Percentiles rank a stretch among this genome's conserved stretches.
Evolutionary conservation across 2,797 vertebrate genomes (phyloP).

Genomic region (Xyrichtys novacula): DNA sequence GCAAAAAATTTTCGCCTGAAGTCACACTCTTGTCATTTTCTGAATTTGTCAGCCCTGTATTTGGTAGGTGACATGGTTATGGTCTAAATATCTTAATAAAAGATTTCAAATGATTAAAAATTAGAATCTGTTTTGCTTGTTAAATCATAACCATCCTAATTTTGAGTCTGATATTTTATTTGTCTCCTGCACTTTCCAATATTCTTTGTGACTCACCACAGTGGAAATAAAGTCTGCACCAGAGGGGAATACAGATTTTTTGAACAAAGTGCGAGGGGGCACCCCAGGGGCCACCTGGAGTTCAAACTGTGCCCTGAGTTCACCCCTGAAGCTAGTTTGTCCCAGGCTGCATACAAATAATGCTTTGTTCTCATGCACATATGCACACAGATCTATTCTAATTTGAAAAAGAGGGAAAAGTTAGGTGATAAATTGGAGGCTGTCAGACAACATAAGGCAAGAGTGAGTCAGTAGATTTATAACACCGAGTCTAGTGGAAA

Average conservation of each 20-base stretch:
- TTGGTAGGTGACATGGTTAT: no score
- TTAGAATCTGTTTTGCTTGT: neutral
- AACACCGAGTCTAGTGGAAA: neutral
- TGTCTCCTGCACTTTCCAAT: neutral
- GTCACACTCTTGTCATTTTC: no score
- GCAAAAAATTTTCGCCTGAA: no score
- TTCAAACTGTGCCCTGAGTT: constrained; percentile 3
- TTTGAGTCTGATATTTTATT: constrained; percentile 6
- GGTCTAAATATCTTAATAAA: no score
- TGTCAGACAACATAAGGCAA: constrained; percentile 19
- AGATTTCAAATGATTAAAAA: no score
- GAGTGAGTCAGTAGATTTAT: constrained; percentile 19
- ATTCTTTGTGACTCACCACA: constrained; percentile 7
- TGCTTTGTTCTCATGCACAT: neutral
- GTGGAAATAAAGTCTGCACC: constrained; percentile 11
- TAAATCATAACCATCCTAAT: neutral
- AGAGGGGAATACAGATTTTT: constrained; percentile 16
- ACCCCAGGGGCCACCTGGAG: constrained; percentile 12
- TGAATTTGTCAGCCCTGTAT: no score
- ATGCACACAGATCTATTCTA: neutral
- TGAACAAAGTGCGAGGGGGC: constrained; percentile 13
- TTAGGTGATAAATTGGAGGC: neutral
- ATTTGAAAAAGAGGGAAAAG: neutral
- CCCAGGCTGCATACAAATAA: constrained; percentile 42
- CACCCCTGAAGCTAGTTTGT: constrained; percentile 27